These are phyloP conservation scores for Penaeus indicus DNA, from an alignment of 1,140 invertebrate species.

Conservation along the genomic window DNA sequence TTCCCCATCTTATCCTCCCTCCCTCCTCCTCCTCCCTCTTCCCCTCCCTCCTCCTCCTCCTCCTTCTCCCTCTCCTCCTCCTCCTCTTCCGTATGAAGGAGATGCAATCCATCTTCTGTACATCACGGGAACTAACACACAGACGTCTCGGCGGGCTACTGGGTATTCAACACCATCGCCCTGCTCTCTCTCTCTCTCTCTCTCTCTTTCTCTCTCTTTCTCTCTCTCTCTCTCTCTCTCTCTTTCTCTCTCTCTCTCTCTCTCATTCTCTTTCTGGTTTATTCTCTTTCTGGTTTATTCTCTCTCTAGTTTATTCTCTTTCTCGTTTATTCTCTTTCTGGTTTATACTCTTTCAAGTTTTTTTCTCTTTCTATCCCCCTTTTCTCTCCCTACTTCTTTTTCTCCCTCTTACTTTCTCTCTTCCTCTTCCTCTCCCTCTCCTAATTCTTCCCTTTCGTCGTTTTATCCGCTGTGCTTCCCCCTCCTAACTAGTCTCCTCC, in stretches of 20 bases:
- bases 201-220: no score
- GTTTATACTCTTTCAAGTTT: background rate
- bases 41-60: background rate
- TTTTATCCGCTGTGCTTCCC: background rate
- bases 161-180: constrained; percentile 49
- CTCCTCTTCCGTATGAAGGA: constrained; percentile 41
- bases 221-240: no score
- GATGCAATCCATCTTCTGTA: constrained; percentile 56
- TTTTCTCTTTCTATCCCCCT: no score
- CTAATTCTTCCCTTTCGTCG: no score
- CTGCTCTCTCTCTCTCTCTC: background rate
- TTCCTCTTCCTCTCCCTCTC: no score
- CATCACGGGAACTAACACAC: constrained; percentile 59
- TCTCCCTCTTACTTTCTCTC: background rate
- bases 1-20: background rate
- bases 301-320: no score
- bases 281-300: no score
- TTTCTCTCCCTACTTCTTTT: background rate
- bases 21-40: background rate
- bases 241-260: background rate
- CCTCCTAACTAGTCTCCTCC: background rate
- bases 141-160: constrained; percentile 47
- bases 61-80: background rate
- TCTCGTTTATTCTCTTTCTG: background rate
- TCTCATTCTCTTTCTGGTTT: no score